Evolutionary conservation across 2,888 invertebrate genomes (phyloP).

Genomic region (Troides oblongomaculatus): DNA sequence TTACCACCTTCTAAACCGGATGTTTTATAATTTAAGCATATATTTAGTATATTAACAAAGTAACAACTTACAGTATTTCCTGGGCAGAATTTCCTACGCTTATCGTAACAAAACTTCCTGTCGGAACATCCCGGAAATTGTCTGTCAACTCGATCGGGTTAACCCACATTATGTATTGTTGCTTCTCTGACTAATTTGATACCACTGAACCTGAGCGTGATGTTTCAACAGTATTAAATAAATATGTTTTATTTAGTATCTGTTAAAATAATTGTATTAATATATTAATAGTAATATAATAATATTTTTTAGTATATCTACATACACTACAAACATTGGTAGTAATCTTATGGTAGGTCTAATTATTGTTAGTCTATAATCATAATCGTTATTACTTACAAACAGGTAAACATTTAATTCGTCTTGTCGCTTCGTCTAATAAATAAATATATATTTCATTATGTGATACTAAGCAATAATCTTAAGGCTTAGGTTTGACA

Average conservation of each 20-base stretch:
- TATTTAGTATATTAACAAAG: slow-evolving; percentile 16
- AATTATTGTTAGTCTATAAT: no score
- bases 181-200: slow-evolving; percentile 16
- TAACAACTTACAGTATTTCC: slow-evolving; percentile 15
- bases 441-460: no score
- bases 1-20: no score
- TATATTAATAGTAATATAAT: no score
- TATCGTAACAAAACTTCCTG: slow-evolving; percentile 21
- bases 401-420: no score
- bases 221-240: neutral
- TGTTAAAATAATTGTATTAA: neutral
- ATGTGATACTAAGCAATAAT: no score
- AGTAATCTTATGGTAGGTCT: no score
- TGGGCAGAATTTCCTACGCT: slow-evolving; percentile 15
- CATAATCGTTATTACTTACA: no score
- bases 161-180: slow-evolving; percentile 17
- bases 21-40: neutral
- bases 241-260: neutral
- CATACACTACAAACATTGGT: no score
- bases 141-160: slow-evolving; percentile 20
- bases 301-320: no score
- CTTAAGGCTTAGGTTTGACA: no score
- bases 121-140: slow-evolving; percentile 19
- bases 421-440: no score
- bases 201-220: neutral